Evolutionary conservation across 2,113 vertebrate species (phyloP).

Genomic region (Archilochus colubris): DNA sequence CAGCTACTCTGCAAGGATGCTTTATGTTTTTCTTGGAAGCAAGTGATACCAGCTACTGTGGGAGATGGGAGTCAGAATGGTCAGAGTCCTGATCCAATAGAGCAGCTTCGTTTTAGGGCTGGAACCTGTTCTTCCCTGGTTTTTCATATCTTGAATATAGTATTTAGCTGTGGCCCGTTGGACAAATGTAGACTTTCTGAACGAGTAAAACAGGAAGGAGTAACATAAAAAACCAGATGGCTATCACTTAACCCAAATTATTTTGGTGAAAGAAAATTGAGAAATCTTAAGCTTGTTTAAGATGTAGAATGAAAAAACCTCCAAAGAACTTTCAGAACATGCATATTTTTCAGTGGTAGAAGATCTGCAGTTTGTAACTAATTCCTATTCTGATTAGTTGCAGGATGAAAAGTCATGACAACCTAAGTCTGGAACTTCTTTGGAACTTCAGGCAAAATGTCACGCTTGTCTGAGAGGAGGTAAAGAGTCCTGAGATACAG

Average conservation of each 20-base stretch:
- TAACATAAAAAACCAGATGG: background rate
- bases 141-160: background rate
- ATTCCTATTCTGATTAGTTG: slow-evolving; percentile 45
- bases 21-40: background rate
- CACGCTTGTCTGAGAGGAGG: slow-evolving; percentile 68
- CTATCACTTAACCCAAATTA: background rate
- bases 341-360: background rate
- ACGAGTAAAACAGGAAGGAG: background rate
- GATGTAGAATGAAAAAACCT: slow-evolving; percentile 2
- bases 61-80: background rate
- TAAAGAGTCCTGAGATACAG: slow-evolving; percentile 48
- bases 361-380: background rate
- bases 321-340: background rate
- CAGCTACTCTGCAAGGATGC: background rate
- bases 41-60: background rate
- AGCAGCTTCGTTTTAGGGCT: background rate
- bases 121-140: background rate
- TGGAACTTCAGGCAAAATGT: background rate
- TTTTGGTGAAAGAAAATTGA: background rate
- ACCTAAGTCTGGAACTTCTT: background rate
- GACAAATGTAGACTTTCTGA: background rate
- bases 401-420: slow-evolving; percentile 56
- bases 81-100: background rate
- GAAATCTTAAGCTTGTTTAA: background rate
- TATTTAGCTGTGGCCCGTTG: background rate